Percentiles rank a stretch among this genome's conserved stretches.
Evolutionary conservation across 2,113 vertebrate genomes (phyloP).

Genomic region (Ginglymostoma cirratum): DNA sequence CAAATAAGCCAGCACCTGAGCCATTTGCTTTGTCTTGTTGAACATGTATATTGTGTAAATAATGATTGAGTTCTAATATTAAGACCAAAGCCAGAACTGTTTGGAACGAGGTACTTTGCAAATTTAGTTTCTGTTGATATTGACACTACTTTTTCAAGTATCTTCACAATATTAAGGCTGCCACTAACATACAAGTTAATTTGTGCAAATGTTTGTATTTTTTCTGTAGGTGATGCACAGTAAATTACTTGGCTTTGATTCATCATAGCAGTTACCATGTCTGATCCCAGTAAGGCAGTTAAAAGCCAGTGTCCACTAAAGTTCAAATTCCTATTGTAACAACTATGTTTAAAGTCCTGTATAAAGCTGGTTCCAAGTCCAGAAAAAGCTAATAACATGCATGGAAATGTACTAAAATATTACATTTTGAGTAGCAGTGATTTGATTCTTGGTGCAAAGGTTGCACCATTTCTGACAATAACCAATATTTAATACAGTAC

Average conservation of each 20-base stretch:
- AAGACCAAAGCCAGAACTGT: neutral
- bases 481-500: neutral
- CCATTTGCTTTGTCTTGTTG: constrained; percentile 19
- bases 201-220: neutral
- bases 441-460: neutral
- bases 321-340: neutral
- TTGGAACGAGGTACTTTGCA: neutral
- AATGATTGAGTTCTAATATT: neutral
- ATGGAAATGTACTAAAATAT: neutral
- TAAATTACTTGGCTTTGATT: neutral
- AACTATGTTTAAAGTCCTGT: neutral
- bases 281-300: neutral
- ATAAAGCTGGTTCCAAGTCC: neutral
- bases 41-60: neutral
- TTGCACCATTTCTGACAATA: neutral
- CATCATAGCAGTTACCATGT: neutral
- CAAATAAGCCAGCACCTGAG: constrained; percentile 1
- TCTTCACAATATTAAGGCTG: constrained; percentile 8
- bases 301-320: neutral
- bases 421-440: neutral
- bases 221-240: neutral
- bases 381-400: too few relatives aligned
- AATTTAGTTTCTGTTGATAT: neutral
- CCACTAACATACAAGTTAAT: neutral
- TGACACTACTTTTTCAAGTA: constrained; percentile 5